A percentile compares a stretch with the other conserved stretches of the same genome.
phyloP scores from a whole-genome alignment of 2,797 vertebrate genomes.

The Amniataba percoides region DNA sequence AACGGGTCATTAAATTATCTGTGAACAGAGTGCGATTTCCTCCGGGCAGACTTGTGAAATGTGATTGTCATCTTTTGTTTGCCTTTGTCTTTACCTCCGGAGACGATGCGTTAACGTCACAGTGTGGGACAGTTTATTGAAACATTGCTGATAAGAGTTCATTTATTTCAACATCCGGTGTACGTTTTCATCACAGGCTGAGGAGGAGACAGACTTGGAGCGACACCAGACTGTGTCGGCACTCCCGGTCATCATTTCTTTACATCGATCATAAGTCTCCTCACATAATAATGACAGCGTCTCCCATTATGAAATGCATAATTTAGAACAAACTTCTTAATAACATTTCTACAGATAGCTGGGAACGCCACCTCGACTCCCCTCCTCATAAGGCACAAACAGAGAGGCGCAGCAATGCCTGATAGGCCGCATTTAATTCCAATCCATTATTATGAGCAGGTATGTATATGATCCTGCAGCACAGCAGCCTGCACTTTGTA shows the following conservation, averaged over 20 bases:
- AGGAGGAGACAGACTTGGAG: neutral
- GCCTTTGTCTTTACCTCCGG: slow-evolving; percentile 2
- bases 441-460: slow-evolving; percentile 73
- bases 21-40: slow-evolving; percentile 44
- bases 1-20: slow-evolving; percentile 46
- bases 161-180: slow-evolving; percentile 9
- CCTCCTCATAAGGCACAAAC: slow-evolving; percentile 47
- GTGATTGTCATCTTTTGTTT: slow-evolving; percentile 40
- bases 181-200: slow-evolving; percentile 4
- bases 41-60: slow-evolving; percentile 23
- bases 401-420: slow-evolving; percentile 48
- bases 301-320: slow-evolving; percentile 42
- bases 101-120: slow-evolving; percentile 28
- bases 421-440: slow-evolving; percentile 73
- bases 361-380: slow-evolving; percentile 35
- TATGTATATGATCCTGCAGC: slow-evolving; percentile 66
- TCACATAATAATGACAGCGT: slow-evolving; percentile 47
- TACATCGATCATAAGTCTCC: slow-evolving; percentile 22
- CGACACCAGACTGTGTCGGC: neutral
- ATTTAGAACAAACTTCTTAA: slow-evolving; percentile 59
- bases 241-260: neutral
- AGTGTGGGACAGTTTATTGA: slow-evolving; percentile 28
- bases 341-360: slow-evolving; percentile 49
- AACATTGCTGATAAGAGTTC: slow-evolving; percentile 16
- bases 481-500: slow-evolving; percentile 75